Conservation (phyloP, 2,888 invertebrate genomes). For the Lypha dubia region DNA sequence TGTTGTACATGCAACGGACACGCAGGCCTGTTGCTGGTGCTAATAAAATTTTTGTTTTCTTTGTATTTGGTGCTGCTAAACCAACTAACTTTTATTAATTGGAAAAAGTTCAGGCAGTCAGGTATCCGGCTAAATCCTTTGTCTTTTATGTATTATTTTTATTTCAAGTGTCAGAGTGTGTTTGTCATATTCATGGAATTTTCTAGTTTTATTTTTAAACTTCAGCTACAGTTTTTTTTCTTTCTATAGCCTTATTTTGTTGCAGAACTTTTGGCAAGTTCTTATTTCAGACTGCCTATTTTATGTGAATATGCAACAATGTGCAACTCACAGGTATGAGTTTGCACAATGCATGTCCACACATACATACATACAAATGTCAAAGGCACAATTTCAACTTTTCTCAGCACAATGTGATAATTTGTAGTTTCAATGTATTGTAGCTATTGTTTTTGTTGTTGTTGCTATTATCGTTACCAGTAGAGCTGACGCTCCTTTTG, state of each 20-base stretch:
- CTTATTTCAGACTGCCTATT: not conserved
- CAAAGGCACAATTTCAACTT: constrained; percentile 65
- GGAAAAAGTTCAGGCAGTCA: constrained; percentile 55
- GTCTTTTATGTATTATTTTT: constrained; percentile 25
- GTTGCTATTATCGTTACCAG: constrained; percentile 19
- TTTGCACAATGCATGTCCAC: not conserved
- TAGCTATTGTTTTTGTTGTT: constrained; percentile 22
- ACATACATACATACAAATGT: constrained; percentile 57
- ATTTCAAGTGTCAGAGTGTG: constrained; percentile 46
- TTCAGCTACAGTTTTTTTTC: constrained; percentile 5
- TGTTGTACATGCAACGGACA: constrained; percentile 24
- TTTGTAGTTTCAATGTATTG: constrained; percentile 61
- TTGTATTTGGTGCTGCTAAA: not conserved
- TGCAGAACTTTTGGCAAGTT: constrained; percentile 1
- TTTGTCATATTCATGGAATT: constrained; percentile 45
- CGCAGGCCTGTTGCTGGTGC: constrained; percentile 13
- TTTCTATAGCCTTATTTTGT: too few species aligned
- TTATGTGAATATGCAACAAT: constrained; percentile 7
- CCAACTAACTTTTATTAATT: constrained; percentile 8
- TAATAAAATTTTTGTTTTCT: not conserved
- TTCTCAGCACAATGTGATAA: constrained; percentile 65
- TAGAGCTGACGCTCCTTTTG: constrained; percentile 55
- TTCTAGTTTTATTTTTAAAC: constrained; percentile 32
- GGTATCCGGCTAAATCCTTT: constrained; percentile 29
- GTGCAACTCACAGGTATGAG: not conserved